phyloP scores from a whole-genome alignment of 2,797 vertebrate genomes.

The Lagodon rhomboides region DNA sequence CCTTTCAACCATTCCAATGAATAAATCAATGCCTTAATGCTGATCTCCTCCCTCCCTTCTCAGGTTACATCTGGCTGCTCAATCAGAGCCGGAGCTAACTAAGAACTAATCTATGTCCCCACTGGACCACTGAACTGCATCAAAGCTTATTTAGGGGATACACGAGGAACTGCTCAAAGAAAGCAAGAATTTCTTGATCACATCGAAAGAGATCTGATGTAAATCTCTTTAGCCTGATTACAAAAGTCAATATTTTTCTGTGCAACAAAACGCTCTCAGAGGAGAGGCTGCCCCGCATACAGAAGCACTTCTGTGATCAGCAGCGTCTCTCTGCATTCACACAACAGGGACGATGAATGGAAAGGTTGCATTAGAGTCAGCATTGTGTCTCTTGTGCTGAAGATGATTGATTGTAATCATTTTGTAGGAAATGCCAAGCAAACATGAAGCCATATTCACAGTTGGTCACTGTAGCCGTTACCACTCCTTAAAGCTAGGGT shows the following conservation, averaged over 20 bases:
- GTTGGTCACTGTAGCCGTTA: not conserved
- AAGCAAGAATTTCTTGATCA: constrained; percentile 15
- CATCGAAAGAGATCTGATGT: not conserved
- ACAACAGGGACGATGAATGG: not conserved
- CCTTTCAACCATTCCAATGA: constrained; percentile 18
- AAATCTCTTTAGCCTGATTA: constrained; percentile 1
- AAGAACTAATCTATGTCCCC: constrained; percentile 19
- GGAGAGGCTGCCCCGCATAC: constrained; percentile 18
- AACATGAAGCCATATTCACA: not conserved
- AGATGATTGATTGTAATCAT: not conserved
- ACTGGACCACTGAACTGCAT: constrained; percentile 22
- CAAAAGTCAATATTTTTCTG: constrained; percentile 1
- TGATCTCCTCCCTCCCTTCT: constrained; percentile 8
- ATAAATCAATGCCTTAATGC: constrained; percentile 48
- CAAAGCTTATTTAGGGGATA: constrained; percentile 20
- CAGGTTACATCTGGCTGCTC: constrained; percentile 45
- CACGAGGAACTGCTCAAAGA: not conserved
- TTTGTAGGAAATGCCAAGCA: not conserved
- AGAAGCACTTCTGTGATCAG: constrained; percentile 27
- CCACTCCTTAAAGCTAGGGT: not conserved
- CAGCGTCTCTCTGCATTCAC: not conserved
- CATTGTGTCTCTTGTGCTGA: not conserved
- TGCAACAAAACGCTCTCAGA: constrained; percentile 8
- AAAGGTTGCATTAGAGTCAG: not conserved
- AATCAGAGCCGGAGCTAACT: constrained; percentile 32